phyloP scores from a whole-genome alignment of 2,888 invertebrate species.

The Idaea aversata region DNA sequence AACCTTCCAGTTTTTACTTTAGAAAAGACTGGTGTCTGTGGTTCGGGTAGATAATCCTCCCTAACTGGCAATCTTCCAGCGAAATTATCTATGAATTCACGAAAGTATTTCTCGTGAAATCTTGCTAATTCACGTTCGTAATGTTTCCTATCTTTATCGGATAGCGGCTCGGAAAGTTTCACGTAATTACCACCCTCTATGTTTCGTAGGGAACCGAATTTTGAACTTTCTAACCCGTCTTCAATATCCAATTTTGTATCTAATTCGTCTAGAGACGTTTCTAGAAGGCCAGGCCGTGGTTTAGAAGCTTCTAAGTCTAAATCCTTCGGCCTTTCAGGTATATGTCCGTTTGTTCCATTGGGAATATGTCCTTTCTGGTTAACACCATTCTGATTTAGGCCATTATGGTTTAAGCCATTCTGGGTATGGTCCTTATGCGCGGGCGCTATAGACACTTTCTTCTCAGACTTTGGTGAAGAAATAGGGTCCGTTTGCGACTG shows the following conservation, averaged over 20 bases:
- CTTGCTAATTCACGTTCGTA: conserved; percentile 71
- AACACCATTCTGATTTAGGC: conserved; percentile 22
- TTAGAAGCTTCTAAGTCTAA: conserved; percentile 54
- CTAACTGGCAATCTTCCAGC: conserved; percentile 60
- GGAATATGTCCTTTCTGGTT: conserved; percentile 6
- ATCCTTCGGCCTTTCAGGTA: conserved; percentile 59
- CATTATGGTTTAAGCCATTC: conserved; percentile 24
- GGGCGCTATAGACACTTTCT: conserved; percentile 58
- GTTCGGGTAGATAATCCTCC: conserved; percentile 70
- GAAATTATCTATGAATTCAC: conserved; percentile 63
- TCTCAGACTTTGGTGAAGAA: conserved; percentile 52
- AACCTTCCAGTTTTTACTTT: conserved; percentile 67
- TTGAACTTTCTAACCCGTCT: conserved; percentile 62
- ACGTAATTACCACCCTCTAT: conserved; percentile 67
- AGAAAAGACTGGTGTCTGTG: conserved; percentile 72
- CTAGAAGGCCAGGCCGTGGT: conserved; percentile 40
- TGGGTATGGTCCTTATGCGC: conserved; percentile 41
- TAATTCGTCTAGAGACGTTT: conserved; percentile 26
- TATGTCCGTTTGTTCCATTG: conserved; percentile 37
- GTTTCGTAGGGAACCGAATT: conserved; percentile 70
- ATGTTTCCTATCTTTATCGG: conserved; percentile 59
- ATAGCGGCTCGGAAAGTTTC: conserved; percentile 62
- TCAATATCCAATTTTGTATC: conserved; percentile 38
- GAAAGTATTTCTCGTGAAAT: conserved; percentile 69
- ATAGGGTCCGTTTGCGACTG: conserved; percentile 65